Evolutionary conservation across 2,113 vertebrate species (phyloP), one percentile per base, ranked within the genome.

Genomic region (Mugil cephalus): DNA sequence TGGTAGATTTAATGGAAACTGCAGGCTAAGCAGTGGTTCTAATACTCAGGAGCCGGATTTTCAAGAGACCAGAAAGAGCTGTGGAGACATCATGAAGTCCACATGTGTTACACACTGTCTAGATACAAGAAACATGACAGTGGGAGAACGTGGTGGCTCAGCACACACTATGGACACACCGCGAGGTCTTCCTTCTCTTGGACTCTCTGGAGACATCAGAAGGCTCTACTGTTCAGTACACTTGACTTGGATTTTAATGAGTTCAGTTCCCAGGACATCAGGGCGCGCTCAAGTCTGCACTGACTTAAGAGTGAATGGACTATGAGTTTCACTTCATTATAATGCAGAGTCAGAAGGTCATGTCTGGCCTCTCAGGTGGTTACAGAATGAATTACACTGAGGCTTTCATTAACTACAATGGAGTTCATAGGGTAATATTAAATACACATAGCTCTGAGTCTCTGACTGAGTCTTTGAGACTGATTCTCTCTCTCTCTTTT

Each of bases 281-380:
- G 34, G 56, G 19, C 59, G 34, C 48, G 43, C 48, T 83, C 46
- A 38, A 19, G 52, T 50, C 56, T 62, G 68, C 19, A 8, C 54
- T n/a, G 35, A 77, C 21, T 69, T 35, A 5, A 55, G 19, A 51
- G 17, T 35, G 68, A 69, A 60, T 48, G 36, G 55, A 52, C 56
- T 18, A 30, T 42, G 60, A 78, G 58, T 67, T 82, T 77, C 42
- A 34, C 54, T 72, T 85, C 59, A 80, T 87, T 81, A 85, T 75
- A 76, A 64, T 69, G 73, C 66, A 17, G 46, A 72, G 83, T 86
- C 76, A 83, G 66, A 61, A 84, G 81, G 83, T 83, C 76, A 51
- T 63, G 60, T 48, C 66, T 80, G 63, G 60, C 43, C 58, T 83
- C 89, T 87, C 87, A 56, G 55, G 83, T 85, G 80, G 73, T 63